Evolutionary conservation across 2,888 invertebrate genomes (phyloP), one percentile per base, ranked within the genome.

Genomic region (Maniola hyperantus): DNA sequence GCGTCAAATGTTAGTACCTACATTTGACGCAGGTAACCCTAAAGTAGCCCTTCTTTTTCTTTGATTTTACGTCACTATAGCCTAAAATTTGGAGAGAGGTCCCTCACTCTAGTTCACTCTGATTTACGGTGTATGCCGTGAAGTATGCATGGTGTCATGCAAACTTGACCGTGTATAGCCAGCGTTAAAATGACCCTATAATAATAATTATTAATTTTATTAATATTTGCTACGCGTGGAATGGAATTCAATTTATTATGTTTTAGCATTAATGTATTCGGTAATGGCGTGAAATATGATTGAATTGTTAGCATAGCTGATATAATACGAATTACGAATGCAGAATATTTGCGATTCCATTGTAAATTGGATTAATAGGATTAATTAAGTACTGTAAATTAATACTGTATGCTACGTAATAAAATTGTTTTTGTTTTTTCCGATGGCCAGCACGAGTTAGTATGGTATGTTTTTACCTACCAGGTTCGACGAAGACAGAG

Each of bases 211-310:
- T 8, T 54, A 15, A 54, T 34, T 36, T n/a, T 54, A 15, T 5
- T 55, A 36, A 36, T 55, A 36, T 55, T 55, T 55, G 36, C 36
- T 11, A 20, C 20, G 42, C 64, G 26, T 26, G 48, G 42, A 59
- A 11, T 48, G 59, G 42, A 58, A 71, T 72, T 66, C 51, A 67
- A 70, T 70, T 65, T 46, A 71, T 65, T 68, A 60, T 44, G 58
- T 55, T 64, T 64, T 48, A 53, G 36, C 59, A 53, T 65, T 68
- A 42, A 61, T 68, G 62, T 58, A 67, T 69, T 53, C 60, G 18
- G 55, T 44, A 55, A 61, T 65, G 33, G 34, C 36, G 62, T 69
- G 51, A 68, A 68, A 67, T 68, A 66, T 55, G 66, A 46, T 57
- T 58, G 68, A 60, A 68, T 68, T 61, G 64, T 68, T 64, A 34